A percentile compares a stretch with the other conserved stretches of the same genome.
These are phyloP conservation scores for Syngnathus scovelli DNA, from an alignment of 2,113 vertebrate genomes.

Conservation along the genomic window DNA sequence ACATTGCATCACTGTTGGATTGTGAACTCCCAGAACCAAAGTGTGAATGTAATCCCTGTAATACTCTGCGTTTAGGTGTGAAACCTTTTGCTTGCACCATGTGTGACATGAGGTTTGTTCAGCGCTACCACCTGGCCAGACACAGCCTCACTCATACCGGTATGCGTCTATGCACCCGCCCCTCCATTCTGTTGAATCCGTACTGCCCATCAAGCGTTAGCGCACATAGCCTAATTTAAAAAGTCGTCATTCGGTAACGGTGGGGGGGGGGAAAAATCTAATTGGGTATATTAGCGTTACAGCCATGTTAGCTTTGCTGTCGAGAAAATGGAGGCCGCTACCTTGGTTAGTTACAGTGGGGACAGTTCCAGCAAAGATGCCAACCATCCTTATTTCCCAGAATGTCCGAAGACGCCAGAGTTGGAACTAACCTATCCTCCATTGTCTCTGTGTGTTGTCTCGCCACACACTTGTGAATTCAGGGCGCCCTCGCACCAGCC, in stretches of 20 bases:
- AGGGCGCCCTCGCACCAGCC: not conserved
- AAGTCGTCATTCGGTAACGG: not conserved
- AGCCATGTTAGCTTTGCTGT: not conserved
- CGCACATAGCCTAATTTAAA: not conserved
- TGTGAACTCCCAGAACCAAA: slow-evolving; percentile 44
- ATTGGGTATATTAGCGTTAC: not conserved
- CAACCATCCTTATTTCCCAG: not conserved
- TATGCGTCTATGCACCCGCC: slow-evolving; percentile 61
- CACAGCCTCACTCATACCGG: slow-evolving; percentile 78
- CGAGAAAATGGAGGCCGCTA: not conserved
- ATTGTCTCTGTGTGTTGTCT: not conserved
- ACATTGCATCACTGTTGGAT: slow-evolving; percentile 53
- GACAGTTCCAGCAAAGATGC: not conserved
- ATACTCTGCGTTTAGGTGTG: slow-evolving; percentile 73
- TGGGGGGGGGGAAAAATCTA: too few relatives aligned
- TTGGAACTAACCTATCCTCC: not conserved
- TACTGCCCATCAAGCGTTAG: not conserved
- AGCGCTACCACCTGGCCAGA: slow-evolving; percentile 75
- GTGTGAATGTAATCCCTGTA: slow-evolving; percentile 56
- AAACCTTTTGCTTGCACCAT: slow-evolving; percentile 75
- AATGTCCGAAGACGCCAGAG: not conserved
- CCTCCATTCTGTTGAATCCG: slow-evolving; percentile 16
- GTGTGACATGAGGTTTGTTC: slow-evolving; percentile 77
- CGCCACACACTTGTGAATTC: not conserved
- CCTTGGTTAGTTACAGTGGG: not conserved